phyloP scores from a whole-genome alignment of 2,113 vertebrate genomes.

The Marmota monax region DNA sequence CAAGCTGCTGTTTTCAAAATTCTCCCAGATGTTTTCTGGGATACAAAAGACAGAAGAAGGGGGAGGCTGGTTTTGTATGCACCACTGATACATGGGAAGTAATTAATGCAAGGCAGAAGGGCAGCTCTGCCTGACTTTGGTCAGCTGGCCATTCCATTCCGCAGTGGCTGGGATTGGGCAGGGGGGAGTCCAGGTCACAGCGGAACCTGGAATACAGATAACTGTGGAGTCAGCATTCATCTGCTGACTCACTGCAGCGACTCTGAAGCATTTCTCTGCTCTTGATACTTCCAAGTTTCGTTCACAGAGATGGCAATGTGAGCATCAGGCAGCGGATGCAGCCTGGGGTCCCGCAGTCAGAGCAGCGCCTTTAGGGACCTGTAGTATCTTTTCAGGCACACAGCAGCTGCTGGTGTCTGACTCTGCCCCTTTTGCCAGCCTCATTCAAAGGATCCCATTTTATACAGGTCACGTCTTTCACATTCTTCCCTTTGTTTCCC shows the following conservation, averaged over 20 bases:
- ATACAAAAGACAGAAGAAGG: background rate
- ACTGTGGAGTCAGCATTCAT: background rate
- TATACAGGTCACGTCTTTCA: background rate
- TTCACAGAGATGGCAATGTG: no score
- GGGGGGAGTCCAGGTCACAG: background rate
- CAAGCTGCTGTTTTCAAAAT: background rate
- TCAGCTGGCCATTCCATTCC: background rate
- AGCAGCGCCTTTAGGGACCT: background rate
- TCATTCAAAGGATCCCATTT: background rate
- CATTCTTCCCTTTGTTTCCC: background rate
- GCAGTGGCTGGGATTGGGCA: background rate
- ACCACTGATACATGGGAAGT: background rate
- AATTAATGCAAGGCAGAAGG: background rate
- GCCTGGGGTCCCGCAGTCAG: background rate
- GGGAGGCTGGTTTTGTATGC: background rate
- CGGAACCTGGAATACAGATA: background rate
- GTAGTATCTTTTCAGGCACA: background rate
- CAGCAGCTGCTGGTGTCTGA: background rate
- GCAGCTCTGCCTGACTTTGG: background rate
- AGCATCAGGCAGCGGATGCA: background rate
- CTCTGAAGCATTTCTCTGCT: background rate
- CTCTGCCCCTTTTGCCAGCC: background rate
- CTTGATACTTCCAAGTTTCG: background rate
- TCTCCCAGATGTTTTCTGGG: background rate
- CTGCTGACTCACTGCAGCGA: conserved; percentile 32